These are phyloP conservation scores for Pempheris klunzingeri DNA, from an alignment of 2,797 vertebrate species.

Conservation along the genomic window DNA sequence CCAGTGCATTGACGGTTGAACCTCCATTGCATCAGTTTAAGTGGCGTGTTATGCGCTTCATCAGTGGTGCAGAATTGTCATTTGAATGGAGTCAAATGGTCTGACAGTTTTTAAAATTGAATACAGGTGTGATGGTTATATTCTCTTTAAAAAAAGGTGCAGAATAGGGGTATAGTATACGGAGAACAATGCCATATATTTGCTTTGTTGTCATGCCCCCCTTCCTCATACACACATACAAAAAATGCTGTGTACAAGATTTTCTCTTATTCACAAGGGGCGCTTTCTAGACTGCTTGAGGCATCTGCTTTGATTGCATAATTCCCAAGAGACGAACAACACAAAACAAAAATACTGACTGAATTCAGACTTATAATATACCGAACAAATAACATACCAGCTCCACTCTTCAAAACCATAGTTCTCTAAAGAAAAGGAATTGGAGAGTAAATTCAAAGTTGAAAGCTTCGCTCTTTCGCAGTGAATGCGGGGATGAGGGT, in stretches of 20 bases:
- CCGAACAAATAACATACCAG: constrained; percentile 86
- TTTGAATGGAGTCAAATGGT: constrained; percentile 72
- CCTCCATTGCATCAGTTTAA: constrained; percentile 72
- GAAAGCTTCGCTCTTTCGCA: constrained; percentile 80
- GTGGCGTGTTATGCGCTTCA: constrained; percentile 46
- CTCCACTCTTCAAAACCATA: constrained; percentile 84
- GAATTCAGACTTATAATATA: constrained; percentile 88
- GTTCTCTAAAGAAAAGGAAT: constrained; percentile 85
- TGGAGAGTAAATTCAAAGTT: constrained; percentile 85
- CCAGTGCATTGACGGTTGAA: constrained; percentile 61
- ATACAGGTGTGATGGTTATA: constrained; percentile 65
- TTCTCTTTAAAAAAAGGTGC: constrained; percentile 68
- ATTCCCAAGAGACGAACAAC: constrained; percentile 84
- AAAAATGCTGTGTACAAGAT: constrained; percentile 87
- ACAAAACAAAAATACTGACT: constrained; percentile 88
- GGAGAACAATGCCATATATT: constrained; percentile 85
- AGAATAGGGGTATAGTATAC: constrained; percentile 69
- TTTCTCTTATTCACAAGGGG: constrained; percentile 87
- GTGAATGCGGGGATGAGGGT: constrained; percentile 71
- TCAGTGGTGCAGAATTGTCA: constrained; percentile 48
- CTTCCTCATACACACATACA: constrained; percentile 83
- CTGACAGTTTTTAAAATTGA: constrained; percentile 41
- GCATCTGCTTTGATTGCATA: constrained; percentile 87
- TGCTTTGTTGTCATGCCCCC: constrained; percentile 84
- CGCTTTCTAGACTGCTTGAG: constrained; percentile 86